Conservation (phyloP, 2,888 invertebrate genomes). For the Hirudinaria manillensis region DNA sequence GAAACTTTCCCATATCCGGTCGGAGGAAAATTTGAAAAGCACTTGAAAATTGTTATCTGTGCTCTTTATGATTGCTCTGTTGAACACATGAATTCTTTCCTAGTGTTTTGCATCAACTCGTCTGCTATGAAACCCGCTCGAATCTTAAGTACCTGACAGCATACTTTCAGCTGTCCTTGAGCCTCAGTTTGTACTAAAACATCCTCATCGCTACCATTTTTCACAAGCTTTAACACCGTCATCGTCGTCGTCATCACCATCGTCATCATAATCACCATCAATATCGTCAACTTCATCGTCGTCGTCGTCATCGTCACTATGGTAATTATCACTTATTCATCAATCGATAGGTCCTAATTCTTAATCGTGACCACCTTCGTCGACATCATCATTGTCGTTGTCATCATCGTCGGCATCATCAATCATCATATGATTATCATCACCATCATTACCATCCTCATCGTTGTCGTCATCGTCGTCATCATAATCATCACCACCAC, state of each 20-base stretch:
- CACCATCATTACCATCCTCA: neutral
- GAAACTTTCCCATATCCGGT: too few relatives aligned
- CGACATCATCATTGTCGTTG: neutral
- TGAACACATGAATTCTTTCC: neutral
- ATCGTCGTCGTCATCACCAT: neutral
- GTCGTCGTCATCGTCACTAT: neutral
- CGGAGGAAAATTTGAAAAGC: too few relatives aligned
- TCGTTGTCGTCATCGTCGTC: slow-evolving; percentile 12
- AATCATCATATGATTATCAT: neutral
- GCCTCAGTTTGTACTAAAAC: slow-evolving; percentile 84
- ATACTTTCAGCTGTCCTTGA: slow-evolving; percentile 95
- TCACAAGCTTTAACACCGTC: slow-evolving; percentile 1
- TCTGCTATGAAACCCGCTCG: neutral
- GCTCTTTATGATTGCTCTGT: too few relatives aligned
- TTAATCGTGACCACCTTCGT: neutral
- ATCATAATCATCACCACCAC: slow-evolving; percentile 8
- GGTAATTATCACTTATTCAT: neutral
- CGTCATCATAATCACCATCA: slow-evolving; percentile 1
- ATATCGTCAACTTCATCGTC: neutral
- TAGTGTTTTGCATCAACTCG: neutral
- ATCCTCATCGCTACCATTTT: too few relatives aligned
- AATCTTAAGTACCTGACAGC: slow-evolving; percentile 87
- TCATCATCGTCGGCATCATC: neutral
- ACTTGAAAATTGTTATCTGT: too few relatives aligned
- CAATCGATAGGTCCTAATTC: neutral